Conservation (phyloP, 1,140 invertebrate genomes). For the Himalopsyche phryganea region DNA sequence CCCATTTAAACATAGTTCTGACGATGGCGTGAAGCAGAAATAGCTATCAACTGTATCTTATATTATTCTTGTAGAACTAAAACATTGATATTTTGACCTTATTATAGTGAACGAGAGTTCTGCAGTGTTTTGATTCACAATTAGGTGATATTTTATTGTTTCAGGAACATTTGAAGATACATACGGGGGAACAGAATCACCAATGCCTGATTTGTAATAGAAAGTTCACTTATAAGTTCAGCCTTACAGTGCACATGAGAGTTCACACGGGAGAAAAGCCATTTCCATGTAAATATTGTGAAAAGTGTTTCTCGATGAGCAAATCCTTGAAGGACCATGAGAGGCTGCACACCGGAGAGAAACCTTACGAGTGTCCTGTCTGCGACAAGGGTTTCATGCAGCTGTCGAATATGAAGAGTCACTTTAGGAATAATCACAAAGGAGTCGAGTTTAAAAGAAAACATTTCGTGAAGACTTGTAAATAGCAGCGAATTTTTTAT, state of each 20-base stretch:
- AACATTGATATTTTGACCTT: no score
- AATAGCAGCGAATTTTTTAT: no score
- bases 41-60: no score
- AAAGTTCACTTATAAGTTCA: neutral
- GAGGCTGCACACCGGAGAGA: slow-evolving; percentile 49
- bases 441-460: no score
- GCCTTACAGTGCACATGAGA: slow-evolving; percentile 6
- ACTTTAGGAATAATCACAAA: slow-evolving; percentile 24
- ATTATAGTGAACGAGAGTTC: no score
- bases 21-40: no score
- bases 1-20: no score
- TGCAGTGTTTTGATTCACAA: no score
- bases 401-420: slow-evolving; percentile 33
- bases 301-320: slow-evolving; percentile 37
- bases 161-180: slow-evolving; percentile 11
- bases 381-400: slow-evolving; percentile 49
- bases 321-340: slow-evolving; percentile 41
- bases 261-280: slow-evolving; percentile 39
- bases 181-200: slow-evolving; percentile 11
- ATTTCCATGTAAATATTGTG: slow-evolving; percentile 40
- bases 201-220: slow-evolving; percentile 12
- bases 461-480: no score
- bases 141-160: no score
- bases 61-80: no score
- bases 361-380: slow-evolving; percentile 50